Base-by-base conservation (phyloP, 92 coral and sea anemone genomes). In the Scolanthus callimorphus region DNA sequence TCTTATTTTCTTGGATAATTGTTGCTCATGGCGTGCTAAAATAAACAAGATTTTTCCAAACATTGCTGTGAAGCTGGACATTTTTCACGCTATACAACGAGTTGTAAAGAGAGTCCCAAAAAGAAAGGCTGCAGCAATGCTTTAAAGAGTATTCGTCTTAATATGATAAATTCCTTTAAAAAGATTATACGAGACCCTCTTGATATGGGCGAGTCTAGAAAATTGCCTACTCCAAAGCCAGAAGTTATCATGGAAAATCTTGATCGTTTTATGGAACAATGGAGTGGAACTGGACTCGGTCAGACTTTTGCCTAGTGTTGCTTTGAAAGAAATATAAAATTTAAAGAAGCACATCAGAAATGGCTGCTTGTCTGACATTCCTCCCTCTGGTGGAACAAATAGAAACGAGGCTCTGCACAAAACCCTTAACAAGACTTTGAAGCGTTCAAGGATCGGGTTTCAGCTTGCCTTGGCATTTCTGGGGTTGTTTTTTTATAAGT, bases 221-320 rank as follows among this genome's bases (percentile, higher is more conserved):
- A 70, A 69, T 75, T 82, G 89, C 37, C 51, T 6, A 76, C 80
- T 22, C 89, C 89, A 57, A 51, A 64, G 25, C 78, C 83, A 63
- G 79, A 82, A 70, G 17, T 64, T 25, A 76, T 82, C 19, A 31
- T 76, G 57, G 47, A 82, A 46, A 76, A 76, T 54, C 34, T 76
- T 57, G 65, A 82, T 41, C 63, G 3, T n/a, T 82, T 76, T 31
- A 31, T 68, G 64, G 49, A 52, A 29, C 60, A 64, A 60, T 82
- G 89, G 89, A 1, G 46, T 51, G 9, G 79, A 82, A 27, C 17
- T 75, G 2, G 30, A 75, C 58, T 82, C 79, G 27, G 53, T 43
- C 34, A 51, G 50, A 63, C 9, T 82, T 20, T 51, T 82, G 39
- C 67, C 82, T 74, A 20, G 82, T 34, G 0, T 52, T 17, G 84